phyloP scores from a whole-genome alignment of 2,888 invertebrate genomes.

The Scotopteryx bipunctaria region DNA sequence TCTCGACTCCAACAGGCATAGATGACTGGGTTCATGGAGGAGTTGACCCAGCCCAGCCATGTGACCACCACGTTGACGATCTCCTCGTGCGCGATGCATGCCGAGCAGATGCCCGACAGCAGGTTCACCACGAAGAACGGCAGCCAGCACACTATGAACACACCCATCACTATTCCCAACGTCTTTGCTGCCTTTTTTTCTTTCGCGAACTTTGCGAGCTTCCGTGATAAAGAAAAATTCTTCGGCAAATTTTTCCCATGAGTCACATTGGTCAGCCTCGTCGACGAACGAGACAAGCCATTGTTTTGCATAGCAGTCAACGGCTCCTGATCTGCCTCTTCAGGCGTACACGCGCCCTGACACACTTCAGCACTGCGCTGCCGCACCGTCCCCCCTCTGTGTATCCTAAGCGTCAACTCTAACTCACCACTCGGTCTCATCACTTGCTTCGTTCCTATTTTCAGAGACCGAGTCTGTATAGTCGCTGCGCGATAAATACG shows the following conservation, averaged over 20 bases:
- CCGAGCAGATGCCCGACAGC: conserved; percentile 93
- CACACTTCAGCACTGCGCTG: conserved; percentile 78
- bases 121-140: conserved; percentile 98
- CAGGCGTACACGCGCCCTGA: conserved; percentile 85
- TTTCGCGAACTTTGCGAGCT: conserved; percentile 97
- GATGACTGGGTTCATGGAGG: conserved; percentile 98
- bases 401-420: conserved; percentile 95
- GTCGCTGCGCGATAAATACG: conserved; percentile 97
- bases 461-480: conserved; percentile 94
- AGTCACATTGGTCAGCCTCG: conserved; percentile 84
- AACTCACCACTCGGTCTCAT: conserved; percentile 92
- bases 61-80: conserved; percentile 94
- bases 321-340: conserved; percentile 88
- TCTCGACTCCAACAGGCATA: conserved; percentile 99
- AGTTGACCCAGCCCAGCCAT: conserved; percentile 98
- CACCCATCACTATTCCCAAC: conserved; percentile 97
- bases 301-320: conserved; percentile 90
- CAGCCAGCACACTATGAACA: conserved; percentile 98
- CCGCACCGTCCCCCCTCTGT: conserved; percentile 92
- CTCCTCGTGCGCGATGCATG: conserved; percentile 94
- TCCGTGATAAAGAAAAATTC: conserved; percentile 96
- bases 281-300: conserved; percentile 88
- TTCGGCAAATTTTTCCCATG: conserved; percentile 88
- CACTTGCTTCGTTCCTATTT: conserved; percentile 95
- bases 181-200: conserved; percentile 99